Percentiles rank a stretch among this genome's conserved stretches.
Evolutionary conservation across 1,140 invertebrate genomes (phyloP).

Genomic region (Drosophila mauritiana): DNA sequence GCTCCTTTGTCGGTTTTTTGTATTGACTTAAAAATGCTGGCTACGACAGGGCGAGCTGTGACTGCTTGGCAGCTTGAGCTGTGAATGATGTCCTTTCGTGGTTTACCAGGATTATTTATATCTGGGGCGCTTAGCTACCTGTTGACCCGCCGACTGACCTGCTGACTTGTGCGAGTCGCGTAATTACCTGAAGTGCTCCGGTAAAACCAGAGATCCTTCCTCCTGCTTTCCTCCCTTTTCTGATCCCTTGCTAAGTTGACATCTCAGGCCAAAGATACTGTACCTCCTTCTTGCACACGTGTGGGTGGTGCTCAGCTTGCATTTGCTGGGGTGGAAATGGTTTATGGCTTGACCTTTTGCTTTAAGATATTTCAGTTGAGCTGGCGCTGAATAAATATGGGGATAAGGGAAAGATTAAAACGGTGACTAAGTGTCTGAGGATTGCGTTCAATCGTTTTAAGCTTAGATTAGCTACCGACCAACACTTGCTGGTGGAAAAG

Average conservation of each 20-base stretch:
- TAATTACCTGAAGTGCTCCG: constrained; percentile 66
- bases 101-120: constrained; percentile 76
- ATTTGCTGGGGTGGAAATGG: constrained; percentile 4
- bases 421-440: constrained; percentile 35
- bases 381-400: constrained; percentile 26
- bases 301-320: constrained; percentile 5
- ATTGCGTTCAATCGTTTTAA: constrained; percentile 23
- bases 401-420: constrained; percentile 25
- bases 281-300: not conserved
- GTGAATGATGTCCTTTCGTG: constrained; percentile 75
- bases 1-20: not conserved
- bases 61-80: constrained; percentile 57
- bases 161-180: constrained; percentile 54
- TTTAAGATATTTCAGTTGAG: constrained; percentile 10
- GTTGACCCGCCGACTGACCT: constrained; percentile 34
- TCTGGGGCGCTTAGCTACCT: constrained; percentile 50
- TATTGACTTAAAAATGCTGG: not conserved
- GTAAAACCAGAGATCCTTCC: constrained; percentile 27
- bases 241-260: constrained; percentile 53
- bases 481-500: not conserved
- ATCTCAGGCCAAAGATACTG: constrained; percentile 4
- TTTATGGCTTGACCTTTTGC: constrained; percentile 62
- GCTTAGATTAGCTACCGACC: constrained; percentile 28
- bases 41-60: constrained; percentile 28
- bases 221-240: not conserved